phyloP scores from a whole-genome alignment of 2,888 invertebrate genomes.

The Myopa testacea region DNA sequence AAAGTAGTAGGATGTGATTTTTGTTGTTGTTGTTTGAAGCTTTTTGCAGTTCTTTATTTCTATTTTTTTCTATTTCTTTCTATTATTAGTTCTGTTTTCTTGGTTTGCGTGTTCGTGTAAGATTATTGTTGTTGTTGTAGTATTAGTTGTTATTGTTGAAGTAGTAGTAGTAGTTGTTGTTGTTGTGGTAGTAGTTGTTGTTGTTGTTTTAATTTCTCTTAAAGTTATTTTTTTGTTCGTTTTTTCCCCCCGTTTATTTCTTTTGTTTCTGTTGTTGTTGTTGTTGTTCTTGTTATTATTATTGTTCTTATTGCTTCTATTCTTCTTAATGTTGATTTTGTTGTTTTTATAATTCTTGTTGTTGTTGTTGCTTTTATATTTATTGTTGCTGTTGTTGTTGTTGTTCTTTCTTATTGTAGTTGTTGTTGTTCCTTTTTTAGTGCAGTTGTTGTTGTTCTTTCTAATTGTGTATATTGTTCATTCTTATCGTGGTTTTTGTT shows the following conservation, averaged over 20 bases:
- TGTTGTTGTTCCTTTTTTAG: neutral
- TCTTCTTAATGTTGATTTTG: neutral
- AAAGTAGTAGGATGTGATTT: too few species aligned
- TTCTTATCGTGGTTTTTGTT: neutral
- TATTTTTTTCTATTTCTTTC: neutral
- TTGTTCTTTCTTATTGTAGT: neutral
- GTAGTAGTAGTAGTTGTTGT: too few species aligned
- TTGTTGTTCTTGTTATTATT: slow-evolving; percentile 5
- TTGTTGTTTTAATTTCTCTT: neutral
- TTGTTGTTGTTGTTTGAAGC: too few species aligned
- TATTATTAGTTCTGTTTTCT: neutral
- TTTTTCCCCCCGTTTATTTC: neutral
- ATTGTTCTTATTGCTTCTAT: neutral
- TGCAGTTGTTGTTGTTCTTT: neutral
- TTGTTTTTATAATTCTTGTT: neutral
- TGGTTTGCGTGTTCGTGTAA: neutral
- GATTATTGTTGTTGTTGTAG: neutral
- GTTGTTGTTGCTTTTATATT: neutral
- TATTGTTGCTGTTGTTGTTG: neutral
- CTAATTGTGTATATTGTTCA: neutral
- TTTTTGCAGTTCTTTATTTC: neutral
- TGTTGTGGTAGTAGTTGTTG: neutral
- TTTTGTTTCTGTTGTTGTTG: neutral
- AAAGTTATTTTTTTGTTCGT: neutral
- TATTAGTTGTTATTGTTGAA: too few species aligned